Base-by-base conservation (phyloP, 2,888 invertebrate species). In the Dinocampus coccinellae region DNA sequence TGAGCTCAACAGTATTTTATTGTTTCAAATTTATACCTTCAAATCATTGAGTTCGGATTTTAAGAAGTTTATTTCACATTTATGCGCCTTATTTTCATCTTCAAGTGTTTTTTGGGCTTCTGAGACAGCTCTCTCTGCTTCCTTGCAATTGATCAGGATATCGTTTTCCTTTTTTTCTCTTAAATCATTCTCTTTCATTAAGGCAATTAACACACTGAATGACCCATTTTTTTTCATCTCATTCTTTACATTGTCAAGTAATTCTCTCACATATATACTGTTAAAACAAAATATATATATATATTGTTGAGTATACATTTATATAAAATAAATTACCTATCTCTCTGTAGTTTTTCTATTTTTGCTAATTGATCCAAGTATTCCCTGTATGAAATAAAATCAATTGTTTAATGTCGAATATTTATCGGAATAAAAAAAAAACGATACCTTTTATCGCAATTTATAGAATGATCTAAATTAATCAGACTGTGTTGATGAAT, bases 401-500 rank as follows among this genome's bases (percentile, higher is more conserved):
- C 24, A 42, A 24, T 62, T 11, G 13, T 24, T 24, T 55, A 55
- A n/a, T 13, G 24, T 11, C 16, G 3, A 53, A 33, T 42, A 53
- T 29, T 36, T 61, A 53, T n/a, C 39, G 0, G 13, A 2, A n/a
- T n/a, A n/a, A n/a, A n/a, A n/a, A n/a, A 20, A 26, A 34, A 13
- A 13, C 13, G 9, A 0, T 29, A 33, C 47, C 33, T 47, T 9
- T 29, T 39, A 16, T 47, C 29, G 16, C 24, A 29, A n/a, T n/a
- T 20, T n/a, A 52, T 26, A 29, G 9, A 13, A 52, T 6, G 20
- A 52, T 64, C 13, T 26, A 33, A 64, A 77, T 79, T 78, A 75
- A 78, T 80, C 72, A 84, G 70, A 3, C 79, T 80, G 63, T 76
- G 76, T 71, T 79, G 83, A 78, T 84, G 83, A 77, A 86, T 76